Evolutionary conservation across 2,888 invertebrate species (phyloP).

Genomic region (Amaurobius ferox): DNA sequence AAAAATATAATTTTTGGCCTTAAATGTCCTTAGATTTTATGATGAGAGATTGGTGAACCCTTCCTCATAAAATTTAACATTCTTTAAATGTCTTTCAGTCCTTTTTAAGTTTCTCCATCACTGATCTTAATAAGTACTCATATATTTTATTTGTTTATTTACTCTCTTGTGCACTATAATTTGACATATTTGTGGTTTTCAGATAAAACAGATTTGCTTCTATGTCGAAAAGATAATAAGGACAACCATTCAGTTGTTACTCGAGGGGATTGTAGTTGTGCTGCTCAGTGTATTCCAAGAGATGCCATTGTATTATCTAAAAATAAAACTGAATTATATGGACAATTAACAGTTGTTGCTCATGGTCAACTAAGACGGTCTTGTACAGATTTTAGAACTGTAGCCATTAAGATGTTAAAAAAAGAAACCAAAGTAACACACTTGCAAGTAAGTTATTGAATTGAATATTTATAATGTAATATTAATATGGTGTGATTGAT

Average conservation of each 20-base stretch:
- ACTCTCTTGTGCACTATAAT: too few relatives aligned
- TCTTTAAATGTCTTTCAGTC: too few relatives aligned
- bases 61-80: too few relatives aligned
- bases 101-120: too few relatives aligned
- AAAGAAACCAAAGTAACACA: conserved; percentile 58
- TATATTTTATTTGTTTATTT: too few relatives aligned
- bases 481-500: too few relatives aligned
- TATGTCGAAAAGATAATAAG: conserved; percentile 81
- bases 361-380: conserved; percentile 42
- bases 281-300: conserved; percentile 83
- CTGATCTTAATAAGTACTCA: too few relatives aligned
- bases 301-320: conserved; percentile 48
- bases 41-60: too few relatives aligned
- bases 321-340: conserved; percentile 19
- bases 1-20: too few relatives aligned
- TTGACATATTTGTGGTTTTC: conserved; percentile 69
- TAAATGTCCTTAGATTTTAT: too few relatives aligned
- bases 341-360: conserved; percentile 39
- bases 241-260: conserved; percentile 79
- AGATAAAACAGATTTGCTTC: conserved; percentile 85
- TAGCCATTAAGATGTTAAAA: conserved; percentile 84
- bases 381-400: conserved; percentile 78
- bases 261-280: conserved; percentile 67
- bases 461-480: too few relatives aligned
- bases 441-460: conserved; percentile 35